Conservation (phyloP, 2,888 invertebrate species). For the Galerucella calmariensis region DNA sequence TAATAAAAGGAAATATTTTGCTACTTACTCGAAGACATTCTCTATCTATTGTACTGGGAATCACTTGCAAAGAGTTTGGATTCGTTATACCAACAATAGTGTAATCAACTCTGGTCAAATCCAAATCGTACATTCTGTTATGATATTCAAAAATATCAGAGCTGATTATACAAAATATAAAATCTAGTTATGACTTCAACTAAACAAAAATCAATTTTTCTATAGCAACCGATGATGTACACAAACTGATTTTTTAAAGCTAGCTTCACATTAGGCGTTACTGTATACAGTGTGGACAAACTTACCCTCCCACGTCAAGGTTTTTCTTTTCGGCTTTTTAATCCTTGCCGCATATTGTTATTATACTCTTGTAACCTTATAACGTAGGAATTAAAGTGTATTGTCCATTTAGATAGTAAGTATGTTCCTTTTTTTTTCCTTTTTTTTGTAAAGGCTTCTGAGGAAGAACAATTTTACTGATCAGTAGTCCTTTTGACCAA, state of each 20-base stretch:
- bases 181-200: neutral
- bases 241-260: neutral
- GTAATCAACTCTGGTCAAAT: conserved; percentile 86
- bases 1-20: neutral
- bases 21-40: conserved; percentile 72
- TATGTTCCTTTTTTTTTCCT: too few species aligned
- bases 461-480: too few species aligned
- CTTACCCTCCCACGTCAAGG: too few species aligned
- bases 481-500: too few species aligned
- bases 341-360: too few species aligned
- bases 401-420: too few species aligned
- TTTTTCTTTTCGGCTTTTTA: too few species aligned
- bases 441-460: too few species aligned
- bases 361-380: too few species aligned
- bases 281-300: too few species aligned
- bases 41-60: conserved; percentile 68
- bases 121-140: conserved; percentile 61
- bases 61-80: conserved; percentile 79
- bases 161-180: neutral
- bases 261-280: too few species aligned
- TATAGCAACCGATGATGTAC: neutral
- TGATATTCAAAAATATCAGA: neutral
- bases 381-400: too few species aligned
- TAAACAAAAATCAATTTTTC: conserved; percentile 7
- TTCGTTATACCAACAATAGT: conserved; percentile 81